Evolutionary conservation across 2,888 invertebrate genomes (phyloP).

Genomic region (Sussaba pulchella): DNA sequence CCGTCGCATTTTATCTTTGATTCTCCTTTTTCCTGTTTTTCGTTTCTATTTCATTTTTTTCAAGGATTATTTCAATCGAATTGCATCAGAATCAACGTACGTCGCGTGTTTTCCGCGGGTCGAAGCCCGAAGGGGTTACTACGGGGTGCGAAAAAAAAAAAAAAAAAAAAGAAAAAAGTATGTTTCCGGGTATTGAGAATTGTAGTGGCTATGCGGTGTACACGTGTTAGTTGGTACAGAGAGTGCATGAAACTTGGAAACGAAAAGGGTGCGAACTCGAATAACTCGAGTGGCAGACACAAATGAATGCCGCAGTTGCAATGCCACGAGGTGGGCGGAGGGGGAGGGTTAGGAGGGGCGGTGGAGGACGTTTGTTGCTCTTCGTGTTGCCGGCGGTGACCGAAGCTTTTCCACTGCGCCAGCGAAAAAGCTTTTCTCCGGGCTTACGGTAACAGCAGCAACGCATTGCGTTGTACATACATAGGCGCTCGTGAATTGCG

Average conservation of each 20-base stretch:
- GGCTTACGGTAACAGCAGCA: slow-evolving; percentile 7
- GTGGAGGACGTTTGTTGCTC: no score
- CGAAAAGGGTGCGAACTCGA: background rate
- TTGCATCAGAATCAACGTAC: slow-evolving; percentile 25
- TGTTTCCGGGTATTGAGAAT: slow-evolving; percentile 12
- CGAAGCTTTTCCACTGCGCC: slow-evolving; percentile 27
- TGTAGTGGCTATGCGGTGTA: slow-evolving; percentile 16
- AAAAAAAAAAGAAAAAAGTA: background rate
- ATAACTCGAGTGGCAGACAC: slow-evolving; percentile 31
- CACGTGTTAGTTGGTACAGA: background rate
- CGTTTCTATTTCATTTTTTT: no score
- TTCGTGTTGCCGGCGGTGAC: slow-evolving; percentile 1
- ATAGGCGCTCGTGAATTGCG: no score
- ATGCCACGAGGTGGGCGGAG: background rate
- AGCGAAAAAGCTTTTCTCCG: slow-evolving; percentile 10
- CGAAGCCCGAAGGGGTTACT: background rate
- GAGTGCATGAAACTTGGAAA: slow-evolving; percentile 1
- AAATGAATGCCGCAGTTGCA: slow-evolving; percentile 17
- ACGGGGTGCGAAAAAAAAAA: background rate
- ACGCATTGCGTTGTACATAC: background rate
- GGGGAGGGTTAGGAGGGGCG: no score
- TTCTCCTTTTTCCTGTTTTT: no score
- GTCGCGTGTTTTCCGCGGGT: background rate
- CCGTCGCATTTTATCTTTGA: background rate
- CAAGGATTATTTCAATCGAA: slow-evolving; percentile 44